These are phyloP conservation scores for Euphonia xanthogaster DNA, from an alignment of 2,797 vertebrate genomes.

Conservation along the genomic window DNA sequence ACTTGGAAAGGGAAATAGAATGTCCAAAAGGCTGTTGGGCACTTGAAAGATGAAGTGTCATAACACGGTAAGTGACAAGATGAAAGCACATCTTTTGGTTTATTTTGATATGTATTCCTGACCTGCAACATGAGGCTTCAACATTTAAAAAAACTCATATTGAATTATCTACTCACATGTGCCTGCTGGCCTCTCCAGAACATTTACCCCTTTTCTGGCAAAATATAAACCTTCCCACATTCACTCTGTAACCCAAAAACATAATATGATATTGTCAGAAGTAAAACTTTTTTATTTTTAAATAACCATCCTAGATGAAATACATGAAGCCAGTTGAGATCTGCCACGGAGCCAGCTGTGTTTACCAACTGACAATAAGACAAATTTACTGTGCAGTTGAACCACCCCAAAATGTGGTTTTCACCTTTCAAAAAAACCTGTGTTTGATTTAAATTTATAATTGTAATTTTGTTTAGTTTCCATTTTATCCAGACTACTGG, in stretches of 20 bases:
- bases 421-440: fast-evolving
- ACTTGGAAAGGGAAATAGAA: background rate
- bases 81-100: background rate
- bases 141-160: background rate
- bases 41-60: background rate
- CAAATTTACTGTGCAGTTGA: background rate
- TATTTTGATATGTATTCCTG: background rate
- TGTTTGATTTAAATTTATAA: background rate
- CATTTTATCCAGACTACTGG: background rate
- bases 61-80: background rate
- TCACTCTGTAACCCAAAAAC: background rate
- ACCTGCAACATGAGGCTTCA: background rate
- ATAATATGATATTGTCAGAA: background rate
- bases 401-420: background rate
- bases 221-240: background rate
- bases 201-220: background rate
- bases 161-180: background rate
- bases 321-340: background rate
- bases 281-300: background rate
- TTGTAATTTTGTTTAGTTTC: background rate
- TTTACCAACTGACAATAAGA: background rate
- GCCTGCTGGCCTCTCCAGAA: background rate
- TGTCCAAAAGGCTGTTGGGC: background rate
- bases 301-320: background rate
- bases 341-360: background rate